Conservation (phyloP, 2,797 vertebrate species). For the Cirrhinus molitorella region DNA sequence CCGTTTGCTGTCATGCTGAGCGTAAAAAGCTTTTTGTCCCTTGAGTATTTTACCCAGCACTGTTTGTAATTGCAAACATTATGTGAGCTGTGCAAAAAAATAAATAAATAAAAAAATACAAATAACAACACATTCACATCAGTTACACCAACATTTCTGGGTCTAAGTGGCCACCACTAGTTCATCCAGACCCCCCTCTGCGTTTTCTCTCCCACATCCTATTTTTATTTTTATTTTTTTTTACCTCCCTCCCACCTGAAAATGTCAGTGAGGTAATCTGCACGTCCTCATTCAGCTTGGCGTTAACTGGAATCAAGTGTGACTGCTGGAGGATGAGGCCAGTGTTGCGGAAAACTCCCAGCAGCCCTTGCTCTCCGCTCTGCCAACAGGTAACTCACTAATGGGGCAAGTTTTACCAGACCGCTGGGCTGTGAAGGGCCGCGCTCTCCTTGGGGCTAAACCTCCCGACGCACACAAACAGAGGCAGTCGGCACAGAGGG, state of each 20-base stretch:
- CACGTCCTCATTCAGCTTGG: constrained; percentile 20
- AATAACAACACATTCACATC: constrained; percentile 4
- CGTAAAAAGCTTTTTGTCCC: constrained; percentile 20
- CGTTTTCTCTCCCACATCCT: background rate
- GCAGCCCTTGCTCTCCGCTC: constrained; percentile 40
- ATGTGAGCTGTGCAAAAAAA: background rate
- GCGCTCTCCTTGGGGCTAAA: constrained; percentile 20
- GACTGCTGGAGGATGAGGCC: constrained; percentile 47
- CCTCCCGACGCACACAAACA: background rate
- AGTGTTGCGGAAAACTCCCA: constrained; percentile 51
- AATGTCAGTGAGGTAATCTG: constrained; percentile 25
- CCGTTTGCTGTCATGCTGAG: constrained; percentile 8
- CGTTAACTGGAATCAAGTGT: constrained; percentile 44
- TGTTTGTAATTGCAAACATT: constrained; percentile 23
- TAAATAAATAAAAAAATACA: background rate
- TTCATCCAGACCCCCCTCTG: constrained; percentile 12
- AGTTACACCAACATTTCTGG: background rate
- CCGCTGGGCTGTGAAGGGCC: constrained; percentile 52
- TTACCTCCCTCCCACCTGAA: background rate
- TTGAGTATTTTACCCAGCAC: constrained; percentile 11
- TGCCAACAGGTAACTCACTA: constrained; percentile 50
- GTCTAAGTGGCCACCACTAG: background rate
- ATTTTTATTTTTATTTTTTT: too few species aligned
- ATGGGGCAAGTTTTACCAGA: constrained; percentile 44
- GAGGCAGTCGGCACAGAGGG: constrained; percentile 5